Conservation (phyloP, 2,113 vertebrate species). For the Pelusios castaneus region DNA sequence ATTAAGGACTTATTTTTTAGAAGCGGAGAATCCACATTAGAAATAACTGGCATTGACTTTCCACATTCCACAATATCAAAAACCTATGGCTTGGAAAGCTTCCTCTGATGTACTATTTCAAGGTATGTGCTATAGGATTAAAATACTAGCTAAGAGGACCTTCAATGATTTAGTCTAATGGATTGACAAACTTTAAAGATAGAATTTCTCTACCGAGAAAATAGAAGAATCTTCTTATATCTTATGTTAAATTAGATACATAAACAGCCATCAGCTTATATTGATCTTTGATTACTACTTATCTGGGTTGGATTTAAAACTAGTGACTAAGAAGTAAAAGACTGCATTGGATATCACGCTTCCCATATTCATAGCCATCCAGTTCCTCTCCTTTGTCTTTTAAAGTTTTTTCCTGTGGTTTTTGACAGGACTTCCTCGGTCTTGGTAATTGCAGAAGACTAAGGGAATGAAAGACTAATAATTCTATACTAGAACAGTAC, state of each 20-base stretch:
- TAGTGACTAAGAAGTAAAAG: not conserved
- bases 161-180: not conserved
- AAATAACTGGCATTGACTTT: not conserved
- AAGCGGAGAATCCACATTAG: not conserved
- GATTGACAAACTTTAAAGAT: not conserved
- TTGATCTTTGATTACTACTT: not conserved
- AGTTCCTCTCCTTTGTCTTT: not conserved
- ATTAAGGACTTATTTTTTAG: too few relatives aligned
- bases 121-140: not conserved
- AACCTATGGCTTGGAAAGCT: not conserved
- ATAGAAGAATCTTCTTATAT: not conserved
- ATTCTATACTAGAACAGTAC: not conserved
- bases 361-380: not conserved
- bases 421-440: not conserved
- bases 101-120: not conserved
- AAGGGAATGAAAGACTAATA: not conserved
- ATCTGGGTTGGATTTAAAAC: not conserved
- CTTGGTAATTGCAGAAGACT: not conserved
- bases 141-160: not conserved
- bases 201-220: not conserved
- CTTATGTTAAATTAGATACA: not conserved
- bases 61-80: not conserved
- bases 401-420: not conserved
- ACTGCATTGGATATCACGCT: not conserved
- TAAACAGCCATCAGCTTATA: not conserved